A percentile compares a stretch with the other conserved stretches of the same genome.
These are phyloP conservation scores for Eurypyga helias DNA, from an alignment of 2,113 vertebrate genomes.

Conservation along the genomic window DNA sequence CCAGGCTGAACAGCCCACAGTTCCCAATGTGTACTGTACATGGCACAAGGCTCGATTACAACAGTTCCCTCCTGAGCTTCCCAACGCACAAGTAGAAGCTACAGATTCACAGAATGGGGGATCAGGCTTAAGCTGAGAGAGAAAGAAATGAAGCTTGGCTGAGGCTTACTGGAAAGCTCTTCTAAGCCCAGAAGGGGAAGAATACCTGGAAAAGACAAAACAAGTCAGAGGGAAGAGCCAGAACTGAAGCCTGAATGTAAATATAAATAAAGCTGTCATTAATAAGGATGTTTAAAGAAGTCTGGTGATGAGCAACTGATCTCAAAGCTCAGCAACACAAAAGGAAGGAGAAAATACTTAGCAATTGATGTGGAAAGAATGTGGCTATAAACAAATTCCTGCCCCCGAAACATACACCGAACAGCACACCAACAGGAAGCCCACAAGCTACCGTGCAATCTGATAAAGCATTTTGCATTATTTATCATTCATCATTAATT, in stretches of 20 bases:
- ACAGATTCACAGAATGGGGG: background rate
- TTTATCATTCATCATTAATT: background rate
- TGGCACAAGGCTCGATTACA: background rate
- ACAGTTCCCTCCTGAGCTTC: background rate
- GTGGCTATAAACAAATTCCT: background rate
- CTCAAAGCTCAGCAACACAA: background rate
- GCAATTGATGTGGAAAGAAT: background rate
- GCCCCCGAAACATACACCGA: background rate
- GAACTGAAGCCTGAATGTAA: background rate
- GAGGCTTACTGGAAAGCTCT: background rate
- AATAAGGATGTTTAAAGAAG: slow-evolving; percentile 21
- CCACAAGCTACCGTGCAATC: background rate
- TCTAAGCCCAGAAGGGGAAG: background rate
- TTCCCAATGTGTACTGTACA: background rate
- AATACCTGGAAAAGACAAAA: background rate
- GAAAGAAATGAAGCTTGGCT: background rate
- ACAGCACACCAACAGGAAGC: background rate
- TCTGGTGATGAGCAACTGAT: background rate
- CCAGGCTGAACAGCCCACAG: too few species aligned
- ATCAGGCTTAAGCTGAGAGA: background rate
- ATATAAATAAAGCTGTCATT: slow-evolving; percentile 24
- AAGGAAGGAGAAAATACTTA: background rate
- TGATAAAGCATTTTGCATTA: background rate
- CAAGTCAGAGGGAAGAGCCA: background rate
- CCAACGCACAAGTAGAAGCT: background rate